A percentile compares a stretch with the other conserved stretches of the same genome.
phyloP scores from a whole-genome alignment of 2,888 invertebrate genomes.

The Holacanthella duospinosa region DNA sequence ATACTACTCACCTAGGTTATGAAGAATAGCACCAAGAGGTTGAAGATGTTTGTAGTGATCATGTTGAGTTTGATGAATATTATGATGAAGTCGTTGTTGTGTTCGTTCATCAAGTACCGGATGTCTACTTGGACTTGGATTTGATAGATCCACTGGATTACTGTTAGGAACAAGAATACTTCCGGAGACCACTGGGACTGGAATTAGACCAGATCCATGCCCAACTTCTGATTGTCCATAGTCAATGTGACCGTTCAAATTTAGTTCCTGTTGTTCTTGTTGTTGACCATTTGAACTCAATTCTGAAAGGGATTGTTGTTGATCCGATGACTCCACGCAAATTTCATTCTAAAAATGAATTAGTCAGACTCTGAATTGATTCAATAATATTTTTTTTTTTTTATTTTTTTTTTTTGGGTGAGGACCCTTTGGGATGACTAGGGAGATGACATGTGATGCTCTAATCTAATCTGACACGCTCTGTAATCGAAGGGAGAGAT shows the following conservation, averaged over 20 bases:
- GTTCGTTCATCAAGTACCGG: constrained; percentile 30
- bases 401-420: background rate
- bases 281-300: constrained; percentile 28
- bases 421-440: background rate
- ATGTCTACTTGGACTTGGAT: constrained; percentile 19
- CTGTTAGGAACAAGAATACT: constrained; percentile 27
- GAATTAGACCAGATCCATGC: constrained; percentile 22
- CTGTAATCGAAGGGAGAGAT: background rate
- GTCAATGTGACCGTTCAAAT: constrained; percentile 26
- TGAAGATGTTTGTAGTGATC: constrained; percentile 28
- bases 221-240: constrained; percentile 23
- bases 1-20: constrained; percentile 37
- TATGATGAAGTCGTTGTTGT: constrained; percentile 13
- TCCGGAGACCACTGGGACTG: constrained; percentile 26
- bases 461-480: background rate
- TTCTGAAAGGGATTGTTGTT: constrained; percentile 17
- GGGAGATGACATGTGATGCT: background rate
- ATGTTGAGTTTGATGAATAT: constrained; percentile 18
- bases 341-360: constrained; percentile 26
- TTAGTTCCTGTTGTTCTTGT: constrained; percentile 20
- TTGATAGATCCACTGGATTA: constrained; percentile 36
- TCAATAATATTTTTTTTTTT: background rate
- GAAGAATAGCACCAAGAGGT: constrained; percentile 36
- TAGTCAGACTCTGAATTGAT: background rate
- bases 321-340: constrained; percentile 19